Evolutionary conservation across 2,113 vertebrate genomes (phyloP).

Genomic region (Oncorhynchus gorbuscha): DNA sequence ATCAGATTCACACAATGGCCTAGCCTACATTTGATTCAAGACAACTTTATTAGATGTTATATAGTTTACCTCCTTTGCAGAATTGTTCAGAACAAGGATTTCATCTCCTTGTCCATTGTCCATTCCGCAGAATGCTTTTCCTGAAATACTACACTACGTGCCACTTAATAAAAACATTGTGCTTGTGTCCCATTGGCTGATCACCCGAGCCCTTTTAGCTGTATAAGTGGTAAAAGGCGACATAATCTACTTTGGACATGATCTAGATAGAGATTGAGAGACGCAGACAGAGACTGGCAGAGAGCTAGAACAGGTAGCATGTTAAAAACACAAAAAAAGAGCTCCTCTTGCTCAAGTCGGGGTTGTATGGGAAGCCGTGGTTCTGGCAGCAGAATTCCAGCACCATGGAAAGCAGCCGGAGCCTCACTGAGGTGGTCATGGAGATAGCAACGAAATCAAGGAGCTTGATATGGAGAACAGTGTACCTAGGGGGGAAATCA

Average conservation of each 20-base stretch:
- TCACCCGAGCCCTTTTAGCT: conserved; percentile 66
- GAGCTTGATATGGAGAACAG: conserved; percentile 84
- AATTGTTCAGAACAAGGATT: too few relatives aligned
- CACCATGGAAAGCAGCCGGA: conserved; percentile 78
- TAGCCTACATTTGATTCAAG: too few relatives aligned
- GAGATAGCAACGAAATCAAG: conserved; percentile 85
- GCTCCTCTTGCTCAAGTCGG: conserved; percentile 21
- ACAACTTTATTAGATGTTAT: too few relatives aligned
- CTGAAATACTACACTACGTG: conserved; percentile 77
- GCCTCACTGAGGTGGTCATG: conserved; percentile 79
- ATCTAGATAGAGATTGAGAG: conserved; percentile 60
- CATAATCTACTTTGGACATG: conserved; percentile 57
- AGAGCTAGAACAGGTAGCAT: conserved; percentile 26
- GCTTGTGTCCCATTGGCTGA: conserved; percentile 37
- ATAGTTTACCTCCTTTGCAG: too few relatives aligned
- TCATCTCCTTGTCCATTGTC: neutral
- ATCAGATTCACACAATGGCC: too few relatives aligned
- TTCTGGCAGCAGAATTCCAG: conserved; percentile 62
- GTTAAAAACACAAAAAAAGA: conserved; percentile 48
- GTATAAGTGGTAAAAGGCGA: conserved; percentile 75
- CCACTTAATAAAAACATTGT: conserved; percentile 88
- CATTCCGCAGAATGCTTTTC: neutral
- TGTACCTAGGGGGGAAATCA: conserved; percentile 71
- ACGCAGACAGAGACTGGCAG: conserved; percentile 3
- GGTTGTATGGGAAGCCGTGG: conserved; percentile 69